Evolutionary conservation across 2,797 vertebrate genomes (phyloP), one percentile per base, ranked within the genome.

Genomic region (Dromococcyx pavoninus): DNA sequence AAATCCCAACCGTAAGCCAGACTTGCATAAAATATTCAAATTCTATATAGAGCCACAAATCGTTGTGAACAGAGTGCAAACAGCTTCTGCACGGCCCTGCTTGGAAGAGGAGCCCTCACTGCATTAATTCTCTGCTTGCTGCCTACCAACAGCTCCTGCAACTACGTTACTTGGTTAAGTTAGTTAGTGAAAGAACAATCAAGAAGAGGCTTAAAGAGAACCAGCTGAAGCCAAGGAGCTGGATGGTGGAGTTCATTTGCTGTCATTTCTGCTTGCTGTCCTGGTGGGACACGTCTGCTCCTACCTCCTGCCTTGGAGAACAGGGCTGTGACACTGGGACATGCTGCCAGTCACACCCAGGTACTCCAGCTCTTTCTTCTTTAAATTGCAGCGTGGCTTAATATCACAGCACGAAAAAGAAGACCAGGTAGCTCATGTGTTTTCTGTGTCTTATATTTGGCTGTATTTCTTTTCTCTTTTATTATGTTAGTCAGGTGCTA

Each of bases 401-500:
- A 88, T 79, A 82, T 67, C 65, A 61, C 1, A 2, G 54, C 48
- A 64, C 10, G 44, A 21, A 61, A 30, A 70, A 67, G 33, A 28
- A 76, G 91, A 87, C 7, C 72, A 73, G 30, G 58, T 7, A 83
- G 37, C 50, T 32, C 5, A 1, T 58, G 44, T 32, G 41, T 74
- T 83, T 88, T 60, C 69, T 72, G 13, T 22, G 48, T 39, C 77
- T 79, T 56, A 9, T 39, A 25, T 74, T 76, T 16, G 10, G 75
- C 48, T 58, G 32, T 77, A 86, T 92, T 96, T 89, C 76, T 95
- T 82, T 85, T 43, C 72, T 79, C 35, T 86, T 92, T 88, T 84
- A 74, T 95, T 80, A 93, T 88, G 56, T 96, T 81, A 92, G 77
- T 92, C 96, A 89, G 91, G 93, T 92, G 83, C 86, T 93, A 94